Evolutionary conservation across 2,797 vertebrate species (phyloP), one percentile per base, ranked within the genome.

Genomic region (Menidia menidia): DNA sequence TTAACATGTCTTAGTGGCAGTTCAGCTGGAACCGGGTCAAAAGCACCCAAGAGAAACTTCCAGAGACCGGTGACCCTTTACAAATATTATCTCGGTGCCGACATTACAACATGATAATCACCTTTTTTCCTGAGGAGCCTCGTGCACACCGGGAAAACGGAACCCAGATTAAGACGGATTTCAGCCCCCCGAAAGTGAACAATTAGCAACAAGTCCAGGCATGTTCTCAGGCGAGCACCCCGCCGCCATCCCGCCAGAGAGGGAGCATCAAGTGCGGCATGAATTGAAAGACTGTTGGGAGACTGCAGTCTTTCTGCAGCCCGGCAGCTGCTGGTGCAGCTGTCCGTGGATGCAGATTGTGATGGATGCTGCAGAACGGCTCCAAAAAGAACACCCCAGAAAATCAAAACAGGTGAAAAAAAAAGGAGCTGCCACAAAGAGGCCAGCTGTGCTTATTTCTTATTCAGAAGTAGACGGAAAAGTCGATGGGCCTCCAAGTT

Each of bases 321-420:
- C 52, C 84, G 73, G 85, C 90, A 92, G 91, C 89, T 92, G 90
- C 87, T 66, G 42, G 12, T 67, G 87, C 91, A 90, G 90, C 90
- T 92, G 89, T 87, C 83, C 52, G 55, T 32, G 66, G 82, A 81
- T 59, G 64, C 78, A 75, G 76, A 72, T 78, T 64, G 71, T 74
- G 84, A 82, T 54, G 70, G 64, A 88, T 73, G 62, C 73, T 69
- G 68, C 80, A 83, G 75, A 87, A 85, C 71, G 31, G 68, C 71
- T 77, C 64, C 64, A 85, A 25, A 25, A 25, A 25, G n/a, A 88
- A 88, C 64, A 55, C 75, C 73, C 79, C 73, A 78, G 73, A 8
- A 83, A 89, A 89, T 85, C 72, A 75, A 74, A 86, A 80, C 78
- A 85, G 81, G 79, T 87, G 73, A 77, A 67, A 44, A 73, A 65